These are phyloP conservation scores for Lycodopsis pacificus DNA, from an alignment of 2,797 vertebrate species.

Conservation along the genomic window DNA sequence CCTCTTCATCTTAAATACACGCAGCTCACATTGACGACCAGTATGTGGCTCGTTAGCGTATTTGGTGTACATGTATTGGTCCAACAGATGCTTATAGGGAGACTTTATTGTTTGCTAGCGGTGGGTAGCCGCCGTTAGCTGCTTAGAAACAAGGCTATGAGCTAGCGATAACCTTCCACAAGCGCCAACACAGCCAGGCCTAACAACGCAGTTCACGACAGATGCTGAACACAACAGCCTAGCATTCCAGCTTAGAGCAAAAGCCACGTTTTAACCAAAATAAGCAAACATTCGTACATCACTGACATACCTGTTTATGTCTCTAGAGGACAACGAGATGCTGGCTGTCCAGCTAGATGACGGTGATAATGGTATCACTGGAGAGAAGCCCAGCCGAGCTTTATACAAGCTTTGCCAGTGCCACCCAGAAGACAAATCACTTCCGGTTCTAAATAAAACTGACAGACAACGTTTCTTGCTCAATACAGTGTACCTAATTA, in stretches of 20 bases:
- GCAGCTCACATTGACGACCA: too few relatives aligned
- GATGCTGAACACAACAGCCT: neutral
- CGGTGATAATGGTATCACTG: constrained; percentile 62
- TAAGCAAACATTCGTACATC: neutral
- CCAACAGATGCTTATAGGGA: neutral
- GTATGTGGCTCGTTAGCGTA: too few relatives aligned
- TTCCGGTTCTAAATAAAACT: constrained; percentile 69
- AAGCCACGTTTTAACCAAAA: neutral
- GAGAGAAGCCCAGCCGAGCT: constrained; percentile 57
- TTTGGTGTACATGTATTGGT: too few relatives aligned
- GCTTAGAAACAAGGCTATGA: constrained; percentile 36
- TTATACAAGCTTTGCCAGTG: constrained; percentile 48
- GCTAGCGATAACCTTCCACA: constrained; percentile 62
- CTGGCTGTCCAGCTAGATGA: constrained; percentile 50
- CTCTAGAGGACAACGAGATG: constrained; percentile 56
- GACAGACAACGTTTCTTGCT: fast-evolving
- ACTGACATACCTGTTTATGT: constrained; percentile 72
- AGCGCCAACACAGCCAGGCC: constrained; percentile 78
- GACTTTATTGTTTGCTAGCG: neutral
- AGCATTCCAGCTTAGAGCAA: neutral
- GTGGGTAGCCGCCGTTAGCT: constrained; percentile 46
- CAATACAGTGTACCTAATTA: fast-evolving
- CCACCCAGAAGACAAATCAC: neutral
- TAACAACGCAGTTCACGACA: constrained; percentile 70
- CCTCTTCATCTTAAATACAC: neutral